Conservation (phyloP, 2,888 invertebrate species). For the Oscheius sp. region DNA sequence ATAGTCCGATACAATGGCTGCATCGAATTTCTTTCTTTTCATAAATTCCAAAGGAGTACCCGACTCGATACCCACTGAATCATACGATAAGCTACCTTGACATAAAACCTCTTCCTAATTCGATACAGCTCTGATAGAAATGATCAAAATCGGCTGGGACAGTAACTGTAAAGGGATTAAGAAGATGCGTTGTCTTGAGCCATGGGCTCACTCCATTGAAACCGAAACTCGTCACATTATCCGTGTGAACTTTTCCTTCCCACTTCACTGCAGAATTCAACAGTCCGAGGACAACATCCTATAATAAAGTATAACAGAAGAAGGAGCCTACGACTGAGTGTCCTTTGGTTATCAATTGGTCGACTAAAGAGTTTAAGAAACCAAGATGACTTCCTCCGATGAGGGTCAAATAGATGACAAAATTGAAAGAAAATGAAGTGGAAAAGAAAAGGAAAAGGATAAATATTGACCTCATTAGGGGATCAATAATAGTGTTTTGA, state of each 20-base stretch:
- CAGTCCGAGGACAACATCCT: slow-evolving; percentile 9
- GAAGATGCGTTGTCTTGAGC: not conserved
- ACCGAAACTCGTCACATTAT: not conserved
- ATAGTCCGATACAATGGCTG: slow-evolving; percentile 33
- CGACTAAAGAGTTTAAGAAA: slow-evolving; percentile 1
- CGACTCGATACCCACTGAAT: slow-evolving; percentile 31
- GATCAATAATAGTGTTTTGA: too few relatives aligned
- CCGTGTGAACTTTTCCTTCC: not conserved
- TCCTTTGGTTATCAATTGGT: not conserved
- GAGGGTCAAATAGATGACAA: slow-evolving; percentile 11
- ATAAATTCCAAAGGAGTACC: slow-evolving; percentile 31
- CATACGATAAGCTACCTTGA: not conserved
- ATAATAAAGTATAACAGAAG: not conserved
- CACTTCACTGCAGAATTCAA: slow-evolving; percentile 3
- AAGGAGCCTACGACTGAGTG: slow-evolving; percentile 2
- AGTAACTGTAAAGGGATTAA: not conserved
- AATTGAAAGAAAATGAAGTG: not conserved
- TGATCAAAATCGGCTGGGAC: not conserved
- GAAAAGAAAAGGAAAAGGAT: not conserved
- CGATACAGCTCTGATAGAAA: not conserved
- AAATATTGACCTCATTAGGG: not conserved
- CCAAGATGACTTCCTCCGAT: slow-evolving; percentile 15
- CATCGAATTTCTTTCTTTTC: slow-evolving; percentile 31
- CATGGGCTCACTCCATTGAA: slow-evolving; percentile 7
- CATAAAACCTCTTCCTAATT: not conserved